phyloP scores from a whole-genome alignment of 2,888 invertebrate species.

The Nineta flava region DNA sequence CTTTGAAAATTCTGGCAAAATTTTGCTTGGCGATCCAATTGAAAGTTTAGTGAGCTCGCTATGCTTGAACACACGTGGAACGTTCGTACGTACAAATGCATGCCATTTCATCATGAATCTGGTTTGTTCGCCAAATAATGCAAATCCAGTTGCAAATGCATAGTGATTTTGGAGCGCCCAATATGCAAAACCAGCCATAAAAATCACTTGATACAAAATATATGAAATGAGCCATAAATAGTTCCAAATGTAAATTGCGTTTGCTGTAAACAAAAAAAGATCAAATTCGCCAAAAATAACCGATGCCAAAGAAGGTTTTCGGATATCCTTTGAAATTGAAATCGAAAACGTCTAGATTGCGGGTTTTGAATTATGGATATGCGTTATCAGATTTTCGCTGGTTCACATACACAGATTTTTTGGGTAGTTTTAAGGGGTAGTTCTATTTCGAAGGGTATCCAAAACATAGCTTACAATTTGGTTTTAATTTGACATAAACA shows the following conservation, averaged over 20 bases:
- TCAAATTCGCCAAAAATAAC: slow-evolving; percentile 1
- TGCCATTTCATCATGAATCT: slow-evolving; percentile 79
- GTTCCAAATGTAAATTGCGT: slow-evolving; percentile 22
- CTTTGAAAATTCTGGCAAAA: slow-evolving; percentile 46
- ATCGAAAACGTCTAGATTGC: too few species aligned
- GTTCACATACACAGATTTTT: too few species aligned
- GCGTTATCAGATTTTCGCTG: too few species aligned
- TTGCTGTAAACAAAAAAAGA: not conserved
- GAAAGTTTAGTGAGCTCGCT: too few species aligned
- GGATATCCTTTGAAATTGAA: too few species aligned
- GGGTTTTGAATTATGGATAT: too few species aligned
- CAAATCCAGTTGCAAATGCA: slow-evolving; percentile 36
- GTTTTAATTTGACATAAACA: slow-evolving; percentile 17
- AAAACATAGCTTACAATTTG: slow-evolving; percentile 27
- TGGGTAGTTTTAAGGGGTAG: too few species aligned
- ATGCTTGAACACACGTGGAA: slow-evolving; percentile 25
- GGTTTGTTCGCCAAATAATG: slow-evolving; percentile 46
- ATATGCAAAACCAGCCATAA: slow-evolving; percentile 26
- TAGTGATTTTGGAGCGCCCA: slow-evolving; percentile 28
- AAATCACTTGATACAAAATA: slow-evolving; percentile 23
- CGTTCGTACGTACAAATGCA: slow-evolving; percentile 61
- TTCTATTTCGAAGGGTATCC: slow-evolving; percentile 1
- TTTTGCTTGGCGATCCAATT: too few species aligned
- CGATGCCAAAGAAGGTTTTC: too few species aligned
- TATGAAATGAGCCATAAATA: slow-evolving; percentile 22